Conservation (phyloP, 2,888 invertebrate genomes). For the Coenonympha arcania region DNA sequence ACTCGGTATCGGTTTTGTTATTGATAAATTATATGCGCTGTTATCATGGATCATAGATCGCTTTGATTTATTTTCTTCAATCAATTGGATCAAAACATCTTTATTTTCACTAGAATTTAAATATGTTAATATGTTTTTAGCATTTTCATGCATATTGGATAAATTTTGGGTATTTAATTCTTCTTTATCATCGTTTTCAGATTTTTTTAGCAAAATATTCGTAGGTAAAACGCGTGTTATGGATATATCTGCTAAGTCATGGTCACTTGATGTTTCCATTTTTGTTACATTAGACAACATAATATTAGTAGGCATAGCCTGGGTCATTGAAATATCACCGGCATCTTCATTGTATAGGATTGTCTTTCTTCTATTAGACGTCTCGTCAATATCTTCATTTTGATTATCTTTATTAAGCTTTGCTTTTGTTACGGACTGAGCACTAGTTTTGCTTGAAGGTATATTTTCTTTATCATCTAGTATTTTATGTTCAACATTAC, state of each 20-base stretch:
- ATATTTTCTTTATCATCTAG: not conserved
- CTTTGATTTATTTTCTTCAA: constrained; percentile 1
- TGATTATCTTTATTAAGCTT: not conserved
- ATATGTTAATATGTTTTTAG: not conserved
- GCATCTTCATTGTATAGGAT: constrained; percentile 27
- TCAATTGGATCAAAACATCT: not conserved
- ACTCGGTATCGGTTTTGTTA: constrained; percentile 12
- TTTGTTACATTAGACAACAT: constrained; percentile 16
- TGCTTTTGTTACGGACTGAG: not conserved
- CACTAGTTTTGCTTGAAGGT: not conserved
- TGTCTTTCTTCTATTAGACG: constrained; percentile 26
- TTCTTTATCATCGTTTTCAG: not conserved
- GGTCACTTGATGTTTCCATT: constrained; percentile 20
- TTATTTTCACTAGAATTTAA: not conserved
- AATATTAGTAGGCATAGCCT: constrained; percentile 33
- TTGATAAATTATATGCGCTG: constrained; percentile 12
- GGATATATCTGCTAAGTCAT: constrained; percentile 29
- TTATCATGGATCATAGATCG: not conserved
- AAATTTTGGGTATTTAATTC: not conserved
- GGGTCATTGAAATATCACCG: constrained; percentile 33
- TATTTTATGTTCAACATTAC: not conserved
- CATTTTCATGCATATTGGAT: not conserved
- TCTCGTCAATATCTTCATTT: not conserved
- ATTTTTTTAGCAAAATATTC: constrained; percentile 4
- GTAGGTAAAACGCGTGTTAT: constrained; percentile 27